Base-by-base conservation (phyloP, 2,888 invertebrate genomes). In the Pristionchus japonicus region DNA sequence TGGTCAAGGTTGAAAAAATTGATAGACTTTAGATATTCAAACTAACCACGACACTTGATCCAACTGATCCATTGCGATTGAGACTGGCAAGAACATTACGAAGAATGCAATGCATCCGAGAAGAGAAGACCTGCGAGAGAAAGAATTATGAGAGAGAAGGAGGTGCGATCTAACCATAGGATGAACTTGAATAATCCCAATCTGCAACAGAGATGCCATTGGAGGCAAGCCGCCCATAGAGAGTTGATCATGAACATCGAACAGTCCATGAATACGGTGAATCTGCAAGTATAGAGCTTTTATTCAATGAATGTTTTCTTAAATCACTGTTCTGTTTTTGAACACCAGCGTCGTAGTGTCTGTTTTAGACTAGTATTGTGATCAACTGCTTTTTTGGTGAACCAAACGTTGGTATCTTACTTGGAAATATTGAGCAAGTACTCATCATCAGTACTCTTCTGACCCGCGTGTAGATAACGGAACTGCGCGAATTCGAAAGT, bases 131-230 rank as follows among this genome's bases (percentile, higher is more conserved):
- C 85, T 85, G 40, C 20, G 23, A 17, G 37, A 31, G n/a, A n/a
- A n/a, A n/a, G n/a, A n/a, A n/a, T n/a, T n/a, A n/a, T n/a, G n/a
- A n/a, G n/a, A 49, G 49, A 31, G 49, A 23, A 27, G 13, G n/a
- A n/a, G n/a, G n/a, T n/a, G n/a, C n/a, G n/a, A n/a, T 77, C 87
- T 1, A 27, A 87, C 74, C 88, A 88, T 3, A 82, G 34, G 6
- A 88, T 64, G 67, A 82, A 82, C 31, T 23, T 47, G 37, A 88
- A 43, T n/a, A 88, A 27, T 49, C 92, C 92, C n/a, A 92, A 86
- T n/a, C 93, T 91, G 88, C 93, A 94, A 82, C 92, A 93, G 31
- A 94, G 90, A 47, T 92, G 92, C 91, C 93, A 93, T 86, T 94
- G 93, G 57, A 92, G 89, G 83, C 92, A 93, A 27, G 92, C 92